Conservation (phyloP, 1,140 invertebrate species). For the Schlechtendalia chinensis region DNA sequence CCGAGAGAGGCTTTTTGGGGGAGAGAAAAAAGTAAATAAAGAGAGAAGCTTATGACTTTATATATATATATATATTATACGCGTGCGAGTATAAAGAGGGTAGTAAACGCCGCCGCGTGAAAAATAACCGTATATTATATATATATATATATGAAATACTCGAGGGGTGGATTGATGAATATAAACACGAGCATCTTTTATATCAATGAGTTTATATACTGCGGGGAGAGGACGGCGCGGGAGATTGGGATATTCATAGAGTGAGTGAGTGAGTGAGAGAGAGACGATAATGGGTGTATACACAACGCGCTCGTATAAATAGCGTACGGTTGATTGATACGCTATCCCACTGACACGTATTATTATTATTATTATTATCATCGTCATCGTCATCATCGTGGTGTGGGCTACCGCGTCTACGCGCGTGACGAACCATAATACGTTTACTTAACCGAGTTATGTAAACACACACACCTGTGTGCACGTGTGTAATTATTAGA, state of each 20-base stretch:
- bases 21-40: conserved; percentile 35
- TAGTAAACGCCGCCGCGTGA: conserved; percentile 39
- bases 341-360: conserved; percentile 27
- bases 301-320: not conserved
- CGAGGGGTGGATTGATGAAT: conserved; percentile 40
- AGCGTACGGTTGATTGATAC: conserved; percentile 24
- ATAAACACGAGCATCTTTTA: conserved; percentile 49
- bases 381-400: too few species aligned
- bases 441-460: too few species aligned
- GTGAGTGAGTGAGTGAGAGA: too few species aligned
- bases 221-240: too few species aligned
- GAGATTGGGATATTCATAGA: not conserved
- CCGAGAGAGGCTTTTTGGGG: conserved; percentile 34
- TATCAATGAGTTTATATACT: conserved; percentile 24
- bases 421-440: too few species aligned
- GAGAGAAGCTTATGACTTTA: conserved; percentile 45
- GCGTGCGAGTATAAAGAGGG: conserved; percentile 33
- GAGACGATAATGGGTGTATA: conserved; percentile 1
- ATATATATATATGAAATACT: not conserved
- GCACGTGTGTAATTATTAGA: too few species aligned
- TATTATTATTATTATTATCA: conserved; percentile 7
- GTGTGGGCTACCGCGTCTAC: not conserved
- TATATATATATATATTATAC: conserved; percentile 12
- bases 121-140: conserved; percentile 38
- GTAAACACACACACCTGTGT: too few species aligned